phyloP scores from a whole-genome alignment of 2,888 invertebrate species.

The Dicycla oo region DNA sequence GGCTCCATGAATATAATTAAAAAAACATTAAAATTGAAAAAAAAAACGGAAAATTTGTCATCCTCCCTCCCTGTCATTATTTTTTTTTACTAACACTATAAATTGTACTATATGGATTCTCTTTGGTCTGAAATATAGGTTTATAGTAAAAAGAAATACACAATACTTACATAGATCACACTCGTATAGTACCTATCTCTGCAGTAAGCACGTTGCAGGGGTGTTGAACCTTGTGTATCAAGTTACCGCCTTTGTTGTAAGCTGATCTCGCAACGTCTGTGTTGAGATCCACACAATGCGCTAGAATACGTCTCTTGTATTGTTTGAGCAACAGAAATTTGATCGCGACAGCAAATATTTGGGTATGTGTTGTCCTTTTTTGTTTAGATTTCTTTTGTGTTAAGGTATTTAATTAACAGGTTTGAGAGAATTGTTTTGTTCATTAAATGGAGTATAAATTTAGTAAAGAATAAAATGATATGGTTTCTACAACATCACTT shows the following conservation, averaged over 20 bases:
- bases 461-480: not conserved
- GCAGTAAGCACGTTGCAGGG: conserved; percentile 26
- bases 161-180: not conserved
- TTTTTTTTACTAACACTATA: too few relatives aligned
- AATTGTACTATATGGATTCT: too few relatives aligned
- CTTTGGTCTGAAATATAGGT: too few relatives aligned
- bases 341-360: conserved; percentile 40
- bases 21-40: too few relatives aligned
- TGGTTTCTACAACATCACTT: not conserved
- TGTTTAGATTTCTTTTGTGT: conserved; percentile 39
- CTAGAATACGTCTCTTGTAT: conserved; percentile 27
- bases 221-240: conserved; percentile 54
- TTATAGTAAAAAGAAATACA: not conserved
- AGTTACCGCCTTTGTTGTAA: conserved; percentile 58
- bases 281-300: conserved; percentile 52
- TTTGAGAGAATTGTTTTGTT: conserved; percentile 1
- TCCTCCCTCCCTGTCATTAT: too few relatives aligned
- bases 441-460: not conserved
- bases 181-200: conserved; percentile 27
- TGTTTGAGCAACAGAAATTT: conserved; percentile 58
- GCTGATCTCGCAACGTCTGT: conserved; percentile 35
- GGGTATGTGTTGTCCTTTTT: conserved; percentile 25
- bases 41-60: too few relatives aligned
- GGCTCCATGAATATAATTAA: too few relatives aligned
- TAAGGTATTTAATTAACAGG: conserved; percentile 12